Evolutionary conservation across 1,140 invertebrate species (phyloP), one percentile per base, ranked within the genome.

Genomic region (Lordiphosa clarofinis): DNA sequence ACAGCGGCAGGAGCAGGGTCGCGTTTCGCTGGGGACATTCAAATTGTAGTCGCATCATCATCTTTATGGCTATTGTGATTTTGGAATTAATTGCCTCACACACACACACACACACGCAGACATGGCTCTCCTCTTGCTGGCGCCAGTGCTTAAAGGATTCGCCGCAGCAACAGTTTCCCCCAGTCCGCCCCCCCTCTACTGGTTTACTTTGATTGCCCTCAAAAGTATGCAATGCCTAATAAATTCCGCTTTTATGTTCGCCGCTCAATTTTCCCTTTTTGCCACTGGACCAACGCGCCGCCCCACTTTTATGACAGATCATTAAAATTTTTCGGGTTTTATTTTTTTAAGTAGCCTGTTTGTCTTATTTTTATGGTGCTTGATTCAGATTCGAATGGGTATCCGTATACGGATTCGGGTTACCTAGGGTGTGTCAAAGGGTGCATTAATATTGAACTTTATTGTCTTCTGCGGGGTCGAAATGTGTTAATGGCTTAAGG

Each of bases 21-120:
- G 57, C 4, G 8, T 39, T 31, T 15, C 28, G 24, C 19, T 13
- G 38, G 13, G 64, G 56, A 54, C 70, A 82, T 82, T 81, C 75
- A 82, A 82, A 82, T 82, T 82, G 72, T 81, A 72, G 75, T 76
- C 71, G 78, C 76, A 76, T 81, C 76, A 81, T 82, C 79, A 84
- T 84, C 78, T 84, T 84, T 84, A 84, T 84, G 73, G 78, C 73
- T 70, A 84, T 84, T 84, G 78, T 84, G 78, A 84, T 84, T 84
- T 84, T 47, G 73, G 78, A 84, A 84, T 84, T 84, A 84, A 84
- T 84, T 84, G 78, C 79, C 65, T 58, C 47, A 37, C 61, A 58
- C 58, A 68, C 67, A 44, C 54, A 35, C 39, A 36, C 24, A 40
- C 47, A 48, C 48, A 57, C 46, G 49, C 37, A 48, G 12, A 47